Evolutionary conservation across 2,888 invertebrate species (phyloP).

Genomic region (Thysanoteuthis rhombus): DNA sequence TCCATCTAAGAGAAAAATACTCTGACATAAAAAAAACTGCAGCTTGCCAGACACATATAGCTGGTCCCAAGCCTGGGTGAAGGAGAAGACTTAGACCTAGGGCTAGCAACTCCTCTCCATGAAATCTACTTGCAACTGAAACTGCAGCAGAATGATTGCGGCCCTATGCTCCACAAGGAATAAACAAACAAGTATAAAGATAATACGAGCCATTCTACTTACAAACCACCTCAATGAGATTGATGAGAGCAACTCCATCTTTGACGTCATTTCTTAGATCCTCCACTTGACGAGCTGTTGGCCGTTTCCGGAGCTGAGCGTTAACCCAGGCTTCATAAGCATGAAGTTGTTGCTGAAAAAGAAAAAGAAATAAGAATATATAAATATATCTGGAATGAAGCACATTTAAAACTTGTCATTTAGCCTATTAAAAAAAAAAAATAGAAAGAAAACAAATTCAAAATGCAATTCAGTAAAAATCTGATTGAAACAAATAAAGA

Average conservation of each 20-base stretch:
- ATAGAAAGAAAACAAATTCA: not conserved
- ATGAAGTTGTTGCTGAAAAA: slow-evolving; percentile 62
- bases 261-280: slow-evolving; percentile 68
- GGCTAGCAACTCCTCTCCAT: too few species aligned
- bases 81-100: too few species aligned
- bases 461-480: not conserved
- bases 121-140: too few species aligned
- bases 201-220: slow-evolving; percentile 29
- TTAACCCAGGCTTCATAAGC: slow-evolving; percentile 70
- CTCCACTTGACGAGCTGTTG: slow-evolving; percentile 64
- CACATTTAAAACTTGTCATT: not conserved
- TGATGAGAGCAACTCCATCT: slow-evolving; percentile 67
- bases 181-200: too few species aligned
- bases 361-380: not conserved
- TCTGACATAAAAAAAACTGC: too few species aligned
- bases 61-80: too few species aligned
- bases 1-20: too few species aligned
- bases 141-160: too few species aligned
- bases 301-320: slow-evolving; percentile 69
- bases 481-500: too few species aligned
- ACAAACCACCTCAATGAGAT: slow-evolving; percentile 69
- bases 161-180: too few species aligned
- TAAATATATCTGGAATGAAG: not conserved
- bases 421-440: not conserved
- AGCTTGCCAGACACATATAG: too few species aligned